These are phyloP conservation scores for Patella caerulea DNA, from an alignment of 2,888 invertebrate genomes.

Conservation along the genomic window DNA sequence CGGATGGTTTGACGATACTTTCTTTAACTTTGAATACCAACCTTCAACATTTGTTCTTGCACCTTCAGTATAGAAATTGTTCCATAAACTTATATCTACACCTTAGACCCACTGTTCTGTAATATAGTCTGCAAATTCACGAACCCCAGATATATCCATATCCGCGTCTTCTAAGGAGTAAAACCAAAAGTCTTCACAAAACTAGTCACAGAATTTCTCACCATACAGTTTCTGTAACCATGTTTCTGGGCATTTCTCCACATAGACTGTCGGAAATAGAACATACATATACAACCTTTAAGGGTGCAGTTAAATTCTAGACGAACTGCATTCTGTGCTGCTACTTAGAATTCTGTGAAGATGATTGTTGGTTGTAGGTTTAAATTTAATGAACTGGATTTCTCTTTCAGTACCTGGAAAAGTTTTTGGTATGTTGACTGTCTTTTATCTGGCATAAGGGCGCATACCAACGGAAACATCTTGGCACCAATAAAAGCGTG, in stretches of 20 bases:
- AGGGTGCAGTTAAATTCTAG: background rate
- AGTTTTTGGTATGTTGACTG: too few relatives aligned
- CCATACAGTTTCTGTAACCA: too few relatives aligned
- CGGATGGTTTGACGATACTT: too few relatives aligned
- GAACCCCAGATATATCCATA: background rate
- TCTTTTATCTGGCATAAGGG: too few relatives aligned
- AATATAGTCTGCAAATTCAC: conserved; percentile 4
- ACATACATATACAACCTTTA: background rate
- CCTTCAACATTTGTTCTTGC: too few relatives aligned
- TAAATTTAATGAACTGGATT: background rate
- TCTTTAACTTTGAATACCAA: too few relatives aligned
- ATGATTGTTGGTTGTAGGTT: background rate
- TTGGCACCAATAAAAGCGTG: too few relatives aligned
- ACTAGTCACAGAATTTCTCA: conserved; percentile 26
- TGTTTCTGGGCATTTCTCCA: conserved; percentile 21
- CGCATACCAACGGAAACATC: too few relatives aligned
- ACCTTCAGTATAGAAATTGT: too few relatives aligned
- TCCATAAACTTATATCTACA: background rate
- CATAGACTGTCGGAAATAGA: conserved; percentile 38
- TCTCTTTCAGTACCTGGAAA: too few relatives aligned
- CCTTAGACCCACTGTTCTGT: background rate
- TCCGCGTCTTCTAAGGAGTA: conserved; percentile 27
- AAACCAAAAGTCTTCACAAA: conserved; percentile 16
- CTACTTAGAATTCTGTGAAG: background rate
- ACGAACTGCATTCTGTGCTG: background rate